Percentiles rank a stretch among this genome's conserved stretches.
phyloP scores from a whole-genome alignment of 1,140 invertebrate species.

The Mylabris phalerata region DNA sequence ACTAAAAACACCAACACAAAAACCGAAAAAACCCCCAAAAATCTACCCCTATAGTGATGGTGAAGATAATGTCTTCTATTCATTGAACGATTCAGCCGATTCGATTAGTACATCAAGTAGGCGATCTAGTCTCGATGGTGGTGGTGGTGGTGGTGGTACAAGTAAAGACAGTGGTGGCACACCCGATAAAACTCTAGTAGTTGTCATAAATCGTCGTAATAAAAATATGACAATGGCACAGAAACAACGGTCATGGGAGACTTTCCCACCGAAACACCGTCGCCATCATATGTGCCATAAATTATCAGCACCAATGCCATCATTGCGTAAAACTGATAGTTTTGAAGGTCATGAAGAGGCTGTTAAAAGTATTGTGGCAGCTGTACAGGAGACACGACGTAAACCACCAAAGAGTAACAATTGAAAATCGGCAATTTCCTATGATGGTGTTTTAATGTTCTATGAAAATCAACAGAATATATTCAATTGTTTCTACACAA shows the following conservation, averaged over 20 bases:
- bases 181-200: slow-evolving; percentile 39
- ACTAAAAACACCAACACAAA: slow-evolving; percentile 26
- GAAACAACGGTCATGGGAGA: slow-evolving; percentile 60
- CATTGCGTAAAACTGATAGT: slow-evolving; percentile 30
- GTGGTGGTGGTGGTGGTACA: slow-evolving; percentile 23
- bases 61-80: slow-evolving; percentile 54
- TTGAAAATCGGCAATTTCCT: slow-evolving; percentile 1
- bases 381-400: slow-evolving; percentile 59
- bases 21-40: slow-evolving; percentile 16
- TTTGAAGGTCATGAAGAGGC: slow-evolving; percentile 58
- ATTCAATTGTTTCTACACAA: too few species aligned
- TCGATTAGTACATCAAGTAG: slow-evolving; percentile 37
- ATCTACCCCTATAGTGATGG: slow-evolving; percentile 56
- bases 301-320: slow-evolving; percentile 27
- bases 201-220: slow-evolving; percentile 42
- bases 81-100: slow-evolving; percentile 39
- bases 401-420: slow-evolving; percentile 38
- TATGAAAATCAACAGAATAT: too few species aligned
- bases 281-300: slow-evolving; percentile 36
- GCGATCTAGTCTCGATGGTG: slow-evolving; percentile 44
- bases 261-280: slow-evolving; percentile 51
- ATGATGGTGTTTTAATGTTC: too few species aligned
- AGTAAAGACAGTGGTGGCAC: slow-evolving; percentile 18
- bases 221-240: slow-evolving; percentile 47
- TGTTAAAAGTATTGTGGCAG: slow-evolving; percentile 61